These are phyloP conservation scores for Trachelipus rathkii DNA, from an alignment of 1,140 invertebrate genomes.

Conservation along the genomic window DNA sequence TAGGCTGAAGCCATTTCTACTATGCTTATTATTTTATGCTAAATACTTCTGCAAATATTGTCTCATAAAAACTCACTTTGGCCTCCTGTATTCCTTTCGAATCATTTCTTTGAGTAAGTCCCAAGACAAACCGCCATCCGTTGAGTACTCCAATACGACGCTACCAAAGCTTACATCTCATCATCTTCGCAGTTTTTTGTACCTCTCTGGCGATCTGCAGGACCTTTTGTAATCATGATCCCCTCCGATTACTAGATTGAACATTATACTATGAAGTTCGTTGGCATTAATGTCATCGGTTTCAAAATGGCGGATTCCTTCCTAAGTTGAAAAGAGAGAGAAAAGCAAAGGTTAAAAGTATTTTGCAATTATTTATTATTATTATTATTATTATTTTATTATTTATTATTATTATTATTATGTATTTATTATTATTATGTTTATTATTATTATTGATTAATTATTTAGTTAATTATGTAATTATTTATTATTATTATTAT, in stretches of 20 bases:
- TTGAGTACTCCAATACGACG: constrained; percentile 43
- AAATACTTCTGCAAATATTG: too few species aligned
- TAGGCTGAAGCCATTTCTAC: too few species aligned
- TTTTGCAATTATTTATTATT: too few species aligned
- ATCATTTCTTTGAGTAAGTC: constrained; percentile 38
- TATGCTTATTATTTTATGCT: too few species aligned
- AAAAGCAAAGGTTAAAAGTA: too few species aligned
- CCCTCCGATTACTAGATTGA: constrained; percentile 32
- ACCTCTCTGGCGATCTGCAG: constrained; percentile 11
- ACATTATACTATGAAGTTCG: constrained; percentile 32
- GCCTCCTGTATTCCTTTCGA: constrained; percentile 29
- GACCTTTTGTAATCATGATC: constrained; percentile 14
- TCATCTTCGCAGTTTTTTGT: background rate
- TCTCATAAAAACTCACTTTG: constrained; percentile 34
- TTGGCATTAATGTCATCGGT: constrained; percentile 38
- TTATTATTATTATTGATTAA: too few species aligned
- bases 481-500: too few species aligned
- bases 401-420: too few species aligned
- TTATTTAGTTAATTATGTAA: too few species aligned
- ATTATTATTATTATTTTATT: too few species aligned
- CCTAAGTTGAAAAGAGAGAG: too few species aligned
- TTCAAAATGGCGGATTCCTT: constrained; percentile 37
- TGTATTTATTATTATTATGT: too few species aligned
- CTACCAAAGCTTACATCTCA: constrained; percentile 26
- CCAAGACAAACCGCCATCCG: constrained; percentile 39